phyloP scores from a whole-genome alignment of 2,888 invertebrate genomes.

The Cryptophagus acutangulus region DNA sequence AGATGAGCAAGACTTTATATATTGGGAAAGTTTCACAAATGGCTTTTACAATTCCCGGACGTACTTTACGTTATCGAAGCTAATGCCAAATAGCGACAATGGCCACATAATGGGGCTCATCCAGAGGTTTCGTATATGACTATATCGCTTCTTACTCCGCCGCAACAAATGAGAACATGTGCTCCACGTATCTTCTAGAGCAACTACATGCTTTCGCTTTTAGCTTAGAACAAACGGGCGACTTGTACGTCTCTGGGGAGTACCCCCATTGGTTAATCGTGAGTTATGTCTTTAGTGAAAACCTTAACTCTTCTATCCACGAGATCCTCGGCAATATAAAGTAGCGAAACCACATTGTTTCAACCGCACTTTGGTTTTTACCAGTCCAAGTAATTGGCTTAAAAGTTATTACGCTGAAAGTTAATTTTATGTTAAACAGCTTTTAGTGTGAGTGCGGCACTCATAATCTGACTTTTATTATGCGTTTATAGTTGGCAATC shows the following conservation, averaged over 20 bases:
- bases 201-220: slow-evolving; percentile 41
- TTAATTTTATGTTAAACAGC: too few relatives aligned
- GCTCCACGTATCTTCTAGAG: slow-evolving; percentile 25
- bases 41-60: not conserved
- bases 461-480: too few relatives aligned
- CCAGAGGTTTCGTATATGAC: not conserved
- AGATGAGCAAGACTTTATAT: too few relatives aligned
- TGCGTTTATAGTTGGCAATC: too few relatives aligned
- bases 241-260: slow-evolving; percentile 35
- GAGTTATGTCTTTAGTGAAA: slow-evolving; percentile 34
- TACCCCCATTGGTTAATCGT: slow-evolving; percentile 35
- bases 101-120: not conserved
- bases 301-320: slow-evolving; percentile 31
- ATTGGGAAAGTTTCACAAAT: too few relatives aligned
- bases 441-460: too few relatives aligned
- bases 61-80: not conserved
- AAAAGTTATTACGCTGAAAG: too few relatives aligned
- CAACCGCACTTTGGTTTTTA: too few relatives aligned
- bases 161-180: slow-evolving; percentile 29
- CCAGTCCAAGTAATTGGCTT: too few relatives aligned
- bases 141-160: slow-evolving; percentile 6
- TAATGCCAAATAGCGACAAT: slow-evolving; percentile 1
- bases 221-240: slow-evolving; percentile 38
- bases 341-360: too few relatives aligned
- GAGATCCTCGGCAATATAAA: slow-evolving; percentile 3